phyloP scores from a whole-genome alignment of 2,797 vertebrate genomes.

The Dendrocincla tyrannina region DNA sequence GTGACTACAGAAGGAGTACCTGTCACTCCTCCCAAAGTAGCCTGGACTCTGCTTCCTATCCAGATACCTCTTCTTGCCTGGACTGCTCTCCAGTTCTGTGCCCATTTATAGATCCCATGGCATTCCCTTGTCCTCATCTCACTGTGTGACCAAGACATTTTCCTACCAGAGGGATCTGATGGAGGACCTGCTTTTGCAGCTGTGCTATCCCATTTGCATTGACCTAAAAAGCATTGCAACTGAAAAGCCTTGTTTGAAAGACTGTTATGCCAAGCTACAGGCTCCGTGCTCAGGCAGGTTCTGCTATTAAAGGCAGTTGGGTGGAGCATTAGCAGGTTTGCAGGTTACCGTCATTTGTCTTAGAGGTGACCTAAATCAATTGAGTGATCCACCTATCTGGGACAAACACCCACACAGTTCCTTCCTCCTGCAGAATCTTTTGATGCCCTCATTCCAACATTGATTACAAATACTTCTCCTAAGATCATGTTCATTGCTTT shows the following conservation, averaged over 20 bases:
- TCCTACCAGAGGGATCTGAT: not conserved
- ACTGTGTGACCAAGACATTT: accelerated
- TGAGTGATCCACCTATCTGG: not conserved
- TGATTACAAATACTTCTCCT: slow-evolving; percentile 1
- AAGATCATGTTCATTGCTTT: not conserved
- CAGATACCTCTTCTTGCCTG: not conserved
- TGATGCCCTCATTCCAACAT: not conserved
- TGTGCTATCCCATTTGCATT: not conserved
- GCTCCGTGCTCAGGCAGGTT: not conserved
- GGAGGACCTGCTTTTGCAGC: not conserved
- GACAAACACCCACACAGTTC: slow-evolving; percentile 25
- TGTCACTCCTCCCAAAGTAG: not conserved
- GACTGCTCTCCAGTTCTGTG: not conserved
- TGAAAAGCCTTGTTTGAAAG: not conserved
- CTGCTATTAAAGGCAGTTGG: not conserved
- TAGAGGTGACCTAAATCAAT: slow-evolving; percentile 41
- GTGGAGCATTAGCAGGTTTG: slow-evolving; percentile 26
- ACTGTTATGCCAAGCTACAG: not conserved
- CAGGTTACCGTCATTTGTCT: not conserved
- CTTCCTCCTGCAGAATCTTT: slow-evolving; percentile 22
- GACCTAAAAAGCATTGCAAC: not conserved
- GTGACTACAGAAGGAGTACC: not conserved
- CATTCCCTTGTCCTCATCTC: not conserved
- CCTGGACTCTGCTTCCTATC: not conserved
- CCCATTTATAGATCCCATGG: not conserved